These are phyloP conservation scores for Heliornis fulica DNA, from an alignment of 2,113 vertebrate genomes.

Conservation along the genomic window DNA sequence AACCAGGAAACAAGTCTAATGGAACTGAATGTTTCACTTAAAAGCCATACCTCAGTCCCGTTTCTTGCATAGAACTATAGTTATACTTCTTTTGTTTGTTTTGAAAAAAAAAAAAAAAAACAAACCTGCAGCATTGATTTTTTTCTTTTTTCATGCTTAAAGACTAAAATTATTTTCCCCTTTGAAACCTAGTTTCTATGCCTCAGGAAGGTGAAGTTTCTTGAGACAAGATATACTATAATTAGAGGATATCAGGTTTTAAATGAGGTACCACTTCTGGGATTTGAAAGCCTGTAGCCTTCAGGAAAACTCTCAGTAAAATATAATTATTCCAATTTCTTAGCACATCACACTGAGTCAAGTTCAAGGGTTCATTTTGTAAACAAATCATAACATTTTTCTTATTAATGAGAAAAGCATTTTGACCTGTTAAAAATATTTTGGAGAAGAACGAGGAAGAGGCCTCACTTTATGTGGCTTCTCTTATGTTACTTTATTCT, in stretches of 20 bases:
- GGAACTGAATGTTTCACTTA: not conserved
- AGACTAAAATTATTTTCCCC: not conserved
- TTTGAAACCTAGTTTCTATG: not conserved
- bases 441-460: not conserved
- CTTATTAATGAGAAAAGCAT: slow-evolving; percentile 22
- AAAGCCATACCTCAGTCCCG: not conserved
- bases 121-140: not conserved
- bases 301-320: not conserved
- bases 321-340: slow-evolving; percentile 17
- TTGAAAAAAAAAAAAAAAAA: too few relatives aligned
- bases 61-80: not conserved
- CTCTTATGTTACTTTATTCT: not conserved
- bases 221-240: not conserved
- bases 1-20: not conserved
- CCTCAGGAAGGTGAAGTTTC: not conserved
- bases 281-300: slow-evolving; percentile 19
- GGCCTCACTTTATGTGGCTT: not conserved
- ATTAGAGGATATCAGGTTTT: not conserved
- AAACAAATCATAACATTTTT: slow-evolving; percentile 31
- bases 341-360: not conserved
- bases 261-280: not conserved
- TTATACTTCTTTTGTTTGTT: not conserved
- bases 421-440: not conserved
- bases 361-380: not conserved
- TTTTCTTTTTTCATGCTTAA: not conserved